phyloP scores from a whole-genome alignment of 2,113 vertebrate genomes.

The Oreochromis niloticus region DNA sequence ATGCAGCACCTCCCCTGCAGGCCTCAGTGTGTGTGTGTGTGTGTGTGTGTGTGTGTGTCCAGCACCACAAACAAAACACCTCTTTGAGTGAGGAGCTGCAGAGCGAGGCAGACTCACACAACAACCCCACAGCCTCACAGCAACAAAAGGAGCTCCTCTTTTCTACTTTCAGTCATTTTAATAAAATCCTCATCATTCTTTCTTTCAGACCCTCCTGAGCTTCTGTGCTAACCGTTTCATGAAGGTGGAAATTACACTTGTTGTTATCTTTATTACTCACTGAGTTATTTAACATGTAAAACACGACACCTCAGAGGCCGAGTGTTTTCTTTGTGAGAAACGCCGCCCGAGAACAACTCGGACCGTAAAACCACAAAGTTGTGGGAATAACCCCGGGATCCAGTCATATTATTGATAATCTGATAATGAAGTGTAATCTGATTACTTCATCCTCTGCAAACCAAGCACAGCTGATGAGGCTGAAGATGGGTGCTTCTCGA shows the following conservation, averaged over 20 bases:
- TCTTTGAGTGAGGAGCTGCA: background rate
- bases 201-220: background rate
- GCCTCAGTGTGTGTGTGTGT: background rate
- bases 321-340: background rate
- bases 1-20: background rate
- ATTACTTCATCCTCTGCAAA: background rate
- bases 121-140: background rate
- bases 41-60: background rate
- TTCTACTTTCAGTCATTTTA: background rate
- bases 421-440: background rate
- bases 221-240: background rate
- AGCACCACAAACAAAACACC: background rate
- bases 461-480: background rate
- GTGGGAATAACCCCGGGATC: accelerated
- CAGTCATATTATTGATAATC: background rate
- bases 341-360: background rate
- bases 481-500: accelerated
- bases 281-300: background rate
- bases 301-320: background rate
- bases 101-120: background rate
- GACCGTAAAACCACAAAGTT: background rate
- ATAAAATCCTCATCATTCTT: background rate
- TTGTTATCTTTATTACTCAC: background rate
- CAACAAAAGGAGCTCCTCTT: background rate
- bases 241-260: background rate